Evolutionary conservation across 2,888 invertebrate genomes (phyloP).

Genomic region (Brachypalpus laphriformis): DNA sequence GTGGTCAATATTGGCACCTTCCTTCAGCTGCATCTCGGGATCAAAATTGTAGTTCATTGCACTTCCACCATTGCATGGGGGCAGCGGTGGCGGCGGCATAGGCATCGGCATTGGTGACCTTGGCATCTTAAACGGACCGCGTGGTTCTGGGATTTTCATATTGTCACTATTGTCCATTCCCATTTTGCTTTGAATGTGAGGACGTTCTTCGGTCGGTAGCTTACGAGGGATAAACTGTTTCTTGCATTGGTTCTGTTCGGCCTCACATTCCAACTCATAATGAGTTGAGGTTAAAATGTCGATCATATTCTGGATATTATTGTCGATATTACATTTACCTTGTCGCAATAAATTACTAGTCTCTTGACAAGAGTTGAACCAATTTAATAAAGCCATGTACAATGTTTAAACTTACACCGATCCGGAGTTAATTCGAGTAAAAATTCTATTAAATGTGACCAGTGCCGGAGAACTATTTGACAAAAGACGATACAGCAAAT

Average conservation of each 20-base stretch:
- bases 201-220: constrained; percentile 15
- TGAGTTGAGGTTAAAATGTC: constrained; percentile 68
- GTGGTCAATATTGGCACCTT: constrained; percentile 34
- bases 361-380: constrained; percentile 64
- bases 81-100: constrained; percentile 2
- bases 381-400: constrained; percentile 70
- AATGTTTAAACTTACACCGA: constrained; percentile 53
- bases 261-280: constrained; percentile 58
- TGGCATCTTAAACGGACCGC: constrained; percentile 53
- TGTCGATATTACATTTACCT: constrained; percentile 64
- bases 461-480: constrained; percentile 49
- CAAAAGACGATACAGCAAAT: constrained; percentile 62
- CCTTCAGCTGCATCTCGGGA: constrained; percentile 56
- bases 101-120: constrained; percentile 38
- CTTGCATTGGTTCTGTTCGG: constrained; percentile 45
- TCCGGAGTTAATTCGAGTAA: constrained; percentile 45
- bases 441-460: constrained; percentile 42
- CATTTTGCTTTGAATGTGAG: constrained; percentile 27
- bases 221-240: constrained; percentile 46
- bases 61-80: constrained; percentile 17
- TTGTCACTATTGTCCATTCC: constrained; percentile 25
- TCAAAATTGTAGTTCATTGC: constrained; percentile 50
- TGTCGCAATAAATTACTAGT: constrained; percentile 52
- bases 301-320: constrained; percentile 66
- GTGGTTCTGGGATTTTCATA: constrained; percentile 43